These are phyloP conservation scores for Octonoba sinensis DNA, from an alignment of 2,888 invertebrate genomes.

Conservation along the genomic window DNA sequence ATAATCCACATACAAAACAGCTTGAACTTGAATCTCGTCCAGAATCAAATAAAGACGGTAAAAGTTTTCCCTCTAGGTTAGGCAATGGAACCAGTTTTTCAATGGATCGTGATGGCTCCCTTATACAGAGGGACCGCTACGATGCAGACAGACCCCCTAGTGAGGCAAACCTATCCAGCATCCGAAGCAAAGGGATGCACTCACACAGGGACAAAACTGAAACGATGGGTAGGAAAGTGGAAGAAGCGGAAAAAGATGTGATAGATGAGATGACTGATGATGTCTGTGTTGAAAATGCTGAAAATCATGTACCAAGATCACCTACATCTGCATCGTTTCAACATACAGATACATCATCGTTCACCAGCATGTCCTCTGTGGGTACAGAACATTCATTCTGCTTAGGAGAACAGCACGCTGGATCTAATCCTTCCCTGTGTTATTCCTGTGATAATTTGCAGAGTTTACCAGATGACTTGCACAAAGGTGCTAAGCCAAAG, in stretches of 20 bases:
- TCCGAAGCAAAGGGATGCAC: constrained; percentile 25
- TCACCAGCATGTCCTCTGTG: constrained; percentile 66
- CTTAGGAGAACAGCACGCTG: constrained; percentile 44
- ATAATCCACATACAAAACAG: constrained; percentile 82
- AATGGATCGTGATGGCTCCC: constrained; percentile 63
- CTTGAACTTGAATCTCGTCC: constrained; percentile 61
- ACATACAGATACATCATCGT: constrained; percentile 64
- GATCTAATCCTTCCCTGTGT: constrained; percentile 42
- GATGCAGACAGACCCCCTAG: constrained; percentile 16
- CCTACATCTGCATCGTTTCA: constrained; percentile 43
- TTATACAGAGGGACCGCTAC: constrained; percentile 42
- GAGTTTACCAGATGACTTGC: constrained; percentile 39
- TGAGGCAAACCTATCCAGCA: constrained; percentile 15
- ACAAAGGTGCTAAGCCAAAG: constrained; percentile 64
- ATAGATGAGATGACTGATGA: constrained; percentile 35
- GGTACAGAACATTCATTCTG: constrained; percentile 63
- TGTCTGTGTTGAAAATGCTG: constrained; percentile 11
- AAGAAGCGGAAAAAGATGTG: constrained; percentile 53
- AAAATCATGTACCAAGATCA: constrained; percentile 37
- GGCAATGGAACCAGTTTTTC: constrained; percentile 62
- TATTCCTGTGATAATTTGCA: constrained; percentile 62
- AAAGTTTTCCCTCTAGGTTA: constrained; percentile 18
- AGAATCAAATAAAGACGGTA: constrained; percentile 29
- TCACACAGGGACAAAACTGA: constrained; percentile 35
- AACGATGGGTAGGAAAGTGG: constrained; percentile 46